Evolutionary conservation across 2,113 vertebrate species (phyloP), one percentile per base, ranked within the genome.

Genomic region (Strigops habroptila): DNA sequence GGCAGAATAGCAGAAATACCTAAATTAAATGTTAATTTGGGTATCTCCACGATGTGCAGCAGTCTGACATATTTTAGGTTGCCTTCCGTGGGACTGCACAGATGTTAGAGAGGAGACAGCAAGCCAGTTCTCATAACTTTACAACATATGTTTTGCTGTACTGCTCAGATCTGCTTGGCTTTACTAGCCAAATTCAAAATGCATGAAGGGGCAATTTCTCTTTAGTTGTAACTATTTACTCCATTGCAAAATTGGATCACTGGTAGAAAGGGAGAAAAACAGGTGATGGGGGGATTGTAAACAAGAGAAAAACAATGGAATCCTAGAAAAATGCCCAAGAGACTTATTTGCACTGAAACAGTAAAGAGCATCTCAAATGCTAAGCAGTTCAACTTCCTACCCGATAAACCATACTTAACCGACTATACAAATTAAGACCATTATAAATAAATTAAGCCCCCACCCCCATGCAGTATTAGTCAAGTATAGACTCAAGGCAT

Each of bases 1-100:
- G 68, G 80, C 51, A 83, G 44, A 91, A 68, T 52, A 89, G 62
- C 55, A 93, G 55, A 82, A 93, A 75, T 76, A 71, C 65, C 46
- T 52, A 90, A 87, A 85, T 85, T 87, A 90, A 87, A 94, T 87
- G 57, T 82, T 85, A 94, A 79, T 91, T 82, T 91, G 57, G 14
- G 41, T 37, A 85, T 64, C 28, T 86, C 78, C 48, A 22, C 0
- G 0, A 74, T 77, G 60, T 18, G n/a, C 0, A 0, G 30, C 75
- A 88, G 53, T 48, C 71, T 93, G 67, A 43, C 44, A 18, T 64
- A 57, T 76, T 87, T 70, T 39, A 14, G 9, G 30, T 31, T 87
- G 63, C 49, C 67, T 82, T 91, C 67, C 59, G 82, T 80, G 71
- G 69, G 59, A 83, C 59, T 2, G 8, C 53, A 71, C 53, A 84